Evolutionary conservation across 2,113 vertebrate genomes (phyloP).

Genomic region (Cyphomyrus discorhynchus): DNA sequence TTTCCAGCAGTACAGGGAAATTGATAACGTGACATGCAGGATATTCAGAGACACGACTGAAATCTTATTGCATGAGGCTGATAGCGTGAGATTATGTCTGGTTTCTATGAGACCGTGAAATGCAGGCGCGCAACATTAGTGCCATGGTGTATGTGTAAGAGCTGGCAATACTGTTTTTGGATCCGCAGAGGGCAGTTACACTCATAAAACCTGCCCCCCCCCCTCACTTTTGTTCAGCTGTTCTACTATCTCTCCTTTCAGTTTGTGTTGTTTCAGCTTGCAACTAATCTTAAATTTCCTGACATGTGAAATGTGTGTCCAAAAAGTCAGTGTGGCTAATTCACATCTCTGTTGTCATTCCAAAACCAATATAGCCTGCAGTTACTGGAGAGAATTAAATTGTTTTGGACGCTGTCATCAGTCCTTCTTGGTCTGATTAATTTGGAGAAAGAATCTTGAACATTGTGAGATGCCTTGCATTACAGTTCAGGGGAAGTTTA

Average conservation of each 20-base stretch:
- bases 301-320: constrained; percentile 27
- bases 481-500: not conserved
- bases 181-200: no score
- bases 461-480: constrained; percentile 37
- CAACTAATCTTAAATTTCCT: constrained; percentile 29
- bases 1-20: not conserved
- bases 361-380: constrained; percentile 37
- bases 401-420: constrained; percentile 23
- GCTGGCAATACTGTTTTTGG: not conserved
- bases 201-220: not conserved
- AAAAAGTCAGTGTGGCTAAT: constrained; percentile 29
- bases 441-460: constrained; percentile 43
- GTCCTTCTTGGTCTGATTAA: constrained; percentile 33
- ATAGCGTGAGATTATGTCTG: not conserved
- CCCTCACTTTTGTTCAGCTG: constrained; percentile 44
- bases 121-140: not conserved
- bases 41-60: not conserved
- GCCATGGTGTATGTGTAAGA: constrained; percentile 50
- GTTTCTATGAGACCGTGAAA: not conserved
- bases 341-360: constrained; percentile 28
- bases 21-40: not conserved
- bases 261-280: constrained; percentile 30
- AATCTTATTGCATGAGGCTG: not conserved
- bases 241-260: not conserved
- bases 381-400: constrained; percentile 27